These are phyloP conservation scores for Andrena cerasifolii DNA, from an alignment of 1,140 invertebrate species.

Conservation along the genomic window DNA sequence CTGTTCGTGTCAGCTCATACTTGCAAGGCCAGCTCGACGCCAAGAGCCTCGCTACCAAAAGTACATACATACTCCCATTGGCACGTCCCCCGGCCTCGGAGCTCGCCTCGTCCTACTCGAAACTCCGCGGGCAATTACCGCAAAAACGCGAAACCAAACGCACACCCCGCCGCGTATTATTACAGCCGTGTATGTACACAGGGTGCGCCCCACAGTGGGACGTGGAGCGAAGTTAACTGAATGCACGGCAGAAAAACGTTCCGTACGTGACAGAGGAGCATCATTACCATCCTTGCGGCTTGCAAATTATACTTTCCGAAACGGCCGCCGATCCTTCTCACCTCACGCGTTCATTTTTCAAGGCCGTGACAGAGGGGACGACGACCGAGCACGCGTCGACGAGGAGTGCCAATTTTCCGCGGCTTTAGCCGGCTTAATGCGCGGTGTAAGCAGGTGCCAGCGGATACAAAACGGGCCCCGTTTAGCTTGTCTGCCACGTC, in stretches of 20 bases:
- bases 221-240: constrained; percentile 7
- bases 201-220: neutral
- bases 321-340: constrained; percentile 35
- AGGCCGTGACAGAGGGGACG: constrained; percentile 26
- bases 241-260: neutral
- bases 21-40: too few species aligned
- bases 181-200: neutral
- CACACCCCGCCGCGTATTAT: neutral
- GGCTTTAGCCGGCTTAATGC: constrained; percentile 42
- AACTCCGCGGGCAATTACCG: constrained; percentile 2
- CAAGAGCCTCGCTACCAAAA: neutral
- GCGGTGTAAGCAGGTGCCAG: constrained; percentile 63
- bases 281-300: constrained; percentile 18
- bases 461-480: constrained; percentile 64
- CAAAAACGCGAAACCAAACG: constrained; percentile 6
- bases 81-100: neutral
- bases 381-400: neutral
- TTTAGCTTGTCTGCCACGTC: constrained; percentile 66
- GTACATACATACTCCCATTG: neutral
- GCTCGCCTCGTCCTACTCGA: neutral
- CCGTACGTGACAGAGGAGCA: constrained; percentile 12
- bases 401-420: constrained; percentile 53
- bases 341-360: constrained; percentile 43
- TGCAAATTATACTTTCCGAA: constrained; percentile 34
- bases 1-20: too few species aligned